Evolutionary conservation across 2,797 vertebrate genomes (phyloP).

Genomic region (Cossypha niveicapilla): DNA sequence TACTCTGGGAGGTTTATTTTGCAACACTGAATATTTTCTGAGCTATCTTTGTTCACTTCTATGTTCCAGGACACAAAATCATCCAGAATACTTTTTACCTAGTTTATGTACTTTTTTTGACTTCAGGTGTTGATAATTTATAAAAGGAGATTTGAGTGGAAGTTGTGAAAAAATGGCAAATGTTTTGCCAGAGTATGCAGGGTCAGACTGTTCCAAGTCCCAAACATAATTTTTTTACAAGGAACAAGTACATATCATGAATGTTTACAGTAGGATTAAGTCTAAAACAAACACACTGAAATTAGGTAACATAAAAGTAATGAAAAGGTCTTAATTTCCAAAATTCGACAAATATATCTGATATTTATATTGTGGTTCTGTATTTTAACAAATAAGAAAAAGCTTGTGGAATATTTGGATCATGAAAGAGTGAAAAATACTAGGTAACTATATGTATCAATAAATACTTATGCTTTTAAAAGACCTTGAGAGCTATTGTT

Average conservation of each 20-base stretch:
- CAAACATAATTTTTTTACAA: not conserved
- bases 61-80: not conserved
- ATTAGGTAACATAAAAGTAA: not conserved
- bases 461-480: not conserved
- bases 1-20: not conserved
- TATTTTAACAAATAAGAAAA: not conserved
- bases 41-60: accelerated
- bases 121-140: not conserved
- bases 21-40: not conserved
- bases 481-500: not conserved
- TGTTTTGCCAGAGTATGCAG: not conserved
- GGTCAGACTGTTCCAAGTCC: not conserved
- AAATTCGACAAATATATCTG: not conserved
- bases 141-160: not conserved
- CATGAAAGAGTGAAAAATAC: not conserved
- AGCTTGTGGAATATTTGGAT: not conserved
- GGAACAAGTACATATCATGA: not conserved
- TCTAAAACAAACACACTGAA: not conserved
- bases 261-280: not conserved
- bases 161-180: not conserved
- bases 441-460: not conserved
- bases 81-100: not conserved
- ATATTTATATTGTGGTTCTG: not conserved
- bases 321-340: not conserved
- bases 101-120: not conserved